phyloP scores from a whole-genome alignment of 2,888 invertebrate species.

The Leucozona laternaria region DNA sequence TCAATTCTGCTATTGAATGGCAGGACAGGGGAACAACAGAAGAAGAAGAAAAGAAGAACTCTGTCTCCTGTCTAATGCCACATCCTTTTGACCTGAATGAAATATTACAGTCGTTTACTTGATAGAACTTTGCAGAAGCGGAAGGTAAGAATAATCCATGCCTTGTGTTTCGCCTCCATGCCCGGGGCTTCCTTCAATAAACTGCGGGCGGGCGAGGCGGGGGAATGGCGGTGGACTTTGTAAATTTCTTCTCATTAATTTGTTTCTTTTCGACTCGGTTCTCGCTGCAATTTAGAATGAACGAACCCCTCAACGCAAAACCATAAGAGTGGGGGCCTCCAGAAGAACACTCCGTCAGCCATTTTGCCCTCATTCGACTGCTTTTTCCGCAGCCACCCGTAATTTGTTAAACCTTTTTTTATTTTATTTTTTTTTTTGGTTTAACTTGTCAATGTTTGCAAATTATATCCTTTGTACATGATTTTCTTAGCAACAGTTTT shows the following conservation, averaged over 20 bases:
- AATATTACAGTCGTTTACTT: constrained; percentile 72
- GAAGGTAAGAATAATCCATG: constrained; percentile 63
- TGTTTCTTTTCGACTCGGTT: constrained; percentile 68
- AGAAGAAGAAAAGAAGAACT: constrained; percentile 19
- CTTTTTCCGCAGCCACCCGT: constrained; percentile 48
- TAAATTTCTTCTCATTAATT: constrained; percentile 75
- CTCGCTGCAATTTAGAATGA: constrained; percentile 61
- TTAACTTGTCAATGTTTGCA: constrained; percentile 75
- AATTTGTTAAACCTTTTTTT: constrained; percentile 74
- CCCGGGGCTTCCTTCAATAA: constrained; percentile 11
- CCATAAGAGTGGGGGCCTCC: background rate
- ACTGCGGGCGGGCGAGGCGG: background rate
- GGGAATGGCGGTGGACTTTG: constrained; percentile 37
- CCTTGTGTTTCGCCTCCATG: constrained; percentile 4
- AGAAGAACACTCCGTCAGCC: constrained; percentile 44
- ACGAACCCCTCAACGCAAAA: background rate
- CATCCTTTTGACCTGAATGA: constrained; percentile 71
- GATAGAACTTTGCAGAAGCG: constrained; percentile 56
- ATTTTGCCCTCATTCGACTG: constrained; percentile 23
- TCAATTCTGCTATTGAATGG: constrained; percentile 69
- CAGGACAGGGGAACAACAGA: constrained; percentile 3
- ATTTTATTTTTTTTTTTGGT: constrained; percentile 49
- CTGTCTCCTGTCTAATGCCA: constrained; percentile 46
- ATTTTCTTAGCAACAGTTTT: constrained; percentile 34
- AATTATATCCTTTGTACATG: constrained; percentile 72